Conservation (phyloP, 2,113 vertebrate species). For the Eulemur macaco region DNA sequence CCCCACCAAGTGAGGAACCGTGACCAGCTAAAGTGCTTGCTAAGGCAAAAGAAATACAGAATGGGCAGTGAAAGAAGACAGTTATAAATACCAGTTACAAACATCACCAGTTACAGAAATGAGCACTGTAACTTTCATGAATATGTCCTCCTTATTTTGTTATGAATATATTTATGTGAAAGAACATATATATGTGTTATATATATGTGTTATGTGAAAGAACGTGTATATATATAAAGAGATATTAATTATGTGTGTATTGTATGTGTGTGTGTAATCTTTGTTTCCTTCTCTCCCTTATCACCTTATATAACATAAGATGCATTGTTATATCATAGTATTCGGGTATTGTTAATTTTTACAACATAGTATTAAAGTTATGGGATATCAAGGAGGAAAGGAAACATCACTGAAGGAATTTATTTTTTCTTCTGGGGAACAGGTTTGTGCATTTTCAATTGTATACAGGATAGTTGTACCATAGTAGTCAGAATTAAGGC, state of each 20-base stretch:
- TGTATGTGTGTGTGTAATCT: not conserved
- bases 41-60: not conserved
- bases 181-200: not conserved
- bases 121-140: not conserved
- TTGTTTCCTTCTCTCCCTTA: not conserved
- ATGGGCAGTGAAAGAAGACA: not conserved
- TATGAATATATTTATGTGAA: not conserved
- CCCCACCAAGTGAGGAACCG: not conserved
- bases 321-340: not conserved
- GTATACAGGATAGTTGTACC: not conserved
- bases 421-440: not conserved
- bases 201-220: too few species aligned
- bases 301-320: not conserved
- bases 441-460: not conserved
- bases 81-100: not conserved
- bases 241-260: not conserved
- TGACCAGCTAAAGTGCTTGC: not conserved
- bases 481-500: not conserved
- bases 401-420: not conserved
- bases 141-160: not conserved
- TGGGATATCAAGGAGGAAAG: not conserved
- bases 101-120: not conserved
- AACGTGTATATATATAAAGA: too few species aligned
- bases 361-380: not conserved
- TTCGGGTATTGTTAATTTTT: not conserved